These are phyloP conservation scores for Hypsibius dujardini DNA, from an alignment of 1,140 invertebrate species.

Conservation along the genomic window DNA sequence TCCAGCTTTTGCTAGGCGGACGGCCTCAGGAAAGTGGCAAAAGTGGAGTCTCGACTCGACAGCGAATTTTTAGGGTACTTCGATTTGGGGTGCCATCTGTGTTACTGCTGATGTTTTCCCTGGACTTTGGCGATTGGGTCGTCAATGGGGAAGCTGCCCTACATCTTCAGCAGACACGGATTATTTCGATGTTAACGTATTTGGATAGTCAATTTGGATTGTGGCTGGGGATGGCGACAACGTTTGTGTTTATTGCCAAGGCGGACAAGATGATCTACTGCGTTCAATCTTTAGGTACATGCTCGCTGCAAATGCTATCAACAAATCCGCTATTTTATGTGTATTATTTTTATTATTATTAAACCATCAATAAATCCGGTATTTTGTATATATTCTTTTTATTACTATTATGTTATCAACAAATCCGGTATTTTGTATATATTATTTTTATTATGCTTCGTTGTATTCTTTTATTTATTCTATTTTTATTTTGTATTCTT, in stretches of 20 bases:
- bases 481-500: too few relatives aligned
- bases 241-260: neutral
- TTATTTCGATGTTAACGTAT: slow-evolving; percentile 13
- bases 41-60: neutral
- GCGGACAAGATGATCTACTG: neutral
- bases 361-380: too few relatives aligned
- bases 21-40: neutral
- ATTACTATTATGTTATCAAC: too few relatives aligned
- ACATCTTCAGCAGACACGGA: neutral
- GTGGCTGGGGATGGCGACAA: neutral
- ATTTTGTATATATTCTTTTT: too few relatives aligned
- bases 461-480: too few relatives aligned
- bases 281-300: neutral
- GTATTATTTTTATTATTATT: too few relatives aligned
- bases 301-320: too few relatives aligned
- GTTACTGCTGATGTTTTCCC: neutral
- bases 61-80: neutral
- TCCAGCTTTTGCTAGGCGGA: neutral
- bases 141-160: neutral
- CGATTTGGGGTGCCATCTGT: neutral
- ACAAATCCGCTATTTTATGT: too few relatives aligned
- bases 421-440: too few relatives aligned
- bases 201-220: slow-evolving; percentile 12
- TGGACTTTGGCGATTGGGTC: slow-evolving; percentile 6
- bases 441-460: too few relatives aligned